These are phyloP conservation scores for Lochmaea capreae DNA, from an alignment of 2,888 invertebrate species.

Conservation along the genomic window DNA sequence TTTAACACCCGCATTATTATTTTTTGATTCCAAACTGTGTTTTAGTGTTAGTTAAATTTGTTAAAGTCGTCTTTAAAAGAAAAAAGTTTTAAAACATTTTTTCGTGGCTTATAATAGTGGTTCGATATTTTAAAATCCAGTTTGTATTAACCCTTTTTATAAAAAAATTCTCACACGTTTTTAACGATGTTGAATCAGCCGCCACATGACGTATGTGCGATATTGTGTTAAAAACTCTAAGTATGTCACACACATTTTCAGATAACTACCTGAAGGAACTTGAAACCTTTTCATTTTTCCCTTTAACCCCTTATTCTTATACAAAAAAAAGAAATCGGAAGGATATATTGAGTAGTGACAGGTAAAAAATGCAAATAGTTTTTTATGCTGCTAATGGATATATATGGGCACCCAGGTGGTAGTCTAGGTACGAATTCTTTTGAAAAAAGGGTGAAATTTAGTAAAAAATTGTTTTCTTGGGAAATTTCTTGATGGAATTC, in stretches of 20 bases:
- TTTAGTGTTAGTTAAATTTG: not conserved
- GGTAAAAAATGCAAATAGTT: conserved; percentile 50
- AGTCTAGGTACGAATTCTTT: not conserved
- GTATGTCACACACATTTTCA: conserved; percentile 47
- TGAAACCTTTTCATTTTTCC: conserved; percentile 41
- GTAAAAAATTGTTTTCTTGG: conserved; percentile 2
- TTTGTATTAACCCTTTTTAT: conserved; percentile 8
- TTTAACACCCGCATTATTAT: too few relatives aligned
- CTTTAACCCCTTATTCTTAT: conserved; percentile 45
- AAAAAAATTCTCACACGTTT: conserved; percentile 22
- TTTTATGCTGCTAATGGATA: conserved; percentile 24
- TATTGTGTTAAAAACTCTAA: conserved; percentile 45
- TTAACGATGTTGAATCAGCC: not conserved
- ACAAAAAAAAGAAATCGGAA: conserved; percentile 40
- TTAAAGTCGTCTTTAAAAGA: too few relatives aligned
- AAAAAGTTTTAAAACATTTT: not conserved
- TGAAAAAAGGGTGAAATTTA: conserved; percentile 2
- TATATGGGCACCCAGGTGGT: conserved; percentile 5
- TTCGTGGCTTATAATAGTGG: not conserved
- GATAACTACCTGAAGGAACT: conserved; percentile 44
- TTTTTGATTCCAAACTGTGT: too few relatives aligned
- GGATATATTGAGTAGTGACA: conserved; percentile 44
- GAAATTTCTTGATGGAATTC: not conserved
- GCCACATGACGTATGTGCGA: conserved; percentile 42
- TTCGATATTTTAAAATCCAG: not conserved